Base-by-base conservation (phyloP, 2,797 vertebrate species). In the Parambassis ranga region DNA sequence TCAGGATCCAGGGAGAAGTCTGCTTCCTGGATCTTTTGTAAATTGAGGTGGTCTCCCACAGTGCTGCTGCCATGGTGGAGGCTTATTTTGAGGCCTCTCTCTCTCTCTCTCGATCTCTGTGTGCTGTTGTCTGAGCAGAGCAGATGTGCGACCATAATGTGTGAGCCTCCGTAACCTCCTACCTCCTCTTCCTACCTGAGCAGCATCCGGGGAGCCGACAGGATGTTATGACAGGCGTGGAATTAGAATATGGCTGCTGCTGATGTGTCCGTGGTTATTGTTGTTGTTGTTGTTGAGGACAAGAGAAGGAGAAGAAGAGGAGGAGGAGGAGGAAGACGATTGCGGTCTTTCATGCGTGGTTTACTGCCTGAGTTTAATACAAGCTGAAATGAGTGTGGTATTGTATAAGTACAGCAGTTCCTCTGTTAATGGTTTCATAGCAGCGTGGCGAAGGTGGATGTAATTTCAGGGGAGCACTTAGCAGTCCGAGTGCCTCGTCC, bases 381-480 rank as follows among this genome's bases (percentile, higher is more conserved):
- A 24, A 16, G 57, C 60, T 68, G 83, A 78, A 81, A 70, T 76
- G 67, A 79, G 70, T 36, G 53, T 15, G 24, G 46, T 58, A 26
- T 49, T 76, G 75, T 82, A 77, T 83, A 81, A 77, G 73, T 78
- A 79, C 85, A 81, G 81, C 73, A 18, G 35, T 76, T 79, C 60
- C 52, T 65, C 51, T 65, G 75, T 68, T 82, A 61, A 85, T 81
- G 75, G 75, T 48, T 71, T 46, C 38, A 48, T 48, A 43, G 63
- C 70, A 48, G 75, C 62, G 2, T 36, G 64, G 39, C 13, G 15
- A 31, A 18, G 27, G 57, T 23, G 63, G 46, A 59, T 47, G 65
- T 60, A 28, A 69, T 75, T 73, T 64, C 57, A 43, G 38, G 41
- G 35, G 31, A 20, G 52, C 35, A 35, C 61, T 67, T 62, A 62